A percentile compares a stretch with the other conserved stretches of the same genome.
Conservation (phyloP, 2,888 invertebrate species). For the Rosalia funebris region DNA sequence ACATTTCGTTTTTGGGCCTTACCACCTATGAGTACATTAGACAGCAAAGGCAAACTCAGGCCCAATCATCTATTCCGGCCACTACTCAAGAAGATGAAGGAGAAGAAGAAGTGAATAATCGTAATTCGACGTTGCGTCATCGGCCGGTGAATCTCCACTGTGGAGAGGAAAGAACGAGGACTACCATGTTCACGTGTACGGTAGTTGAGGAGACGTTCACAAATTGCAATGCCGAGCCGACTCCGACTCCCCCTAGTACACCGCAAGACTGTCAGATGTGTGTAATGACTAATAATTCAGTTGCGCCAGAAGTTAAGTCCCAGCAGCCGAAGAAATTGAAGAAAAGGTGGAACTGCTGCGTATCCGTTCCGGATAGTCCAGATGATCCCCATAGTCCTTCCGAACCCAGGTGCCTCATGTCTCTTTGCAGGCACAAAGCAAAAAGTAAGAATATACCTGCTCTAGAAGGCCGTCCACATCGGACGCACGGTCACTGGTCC, state of each 20-base stretch:
- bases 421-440: slow-evolving; percentile 59
- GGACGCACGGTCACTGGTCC: slow-evolving; percentile 61
- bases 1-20: slow-evolving; percentile 83
- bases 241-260: slow-evolving; percentile 63
- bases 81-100: slow-evolving; percentile 36
- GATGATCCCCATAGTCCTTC: slow-evolving; percentile 67
- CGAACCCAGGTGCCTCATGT: slow-evolving; percentile 60
- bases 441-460: slow-evolving; percentile 52
- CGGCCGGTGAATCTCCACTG: slow-evolving; percentile 40
- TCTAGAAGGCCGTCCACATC: slow-evolving; percentile 53
- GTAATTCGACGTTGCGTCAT: slow-evolving; percentile 41
- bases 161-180: slow-evolving; percentile 46
- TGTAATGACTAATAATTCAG: slow-evolving; percentile 52
- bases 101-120: slow-evolving; percentile 50
- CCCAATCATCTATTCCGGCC: slow-evolving; percentile 41
- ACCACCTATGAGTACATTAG: slow-evolving; percentile 92
- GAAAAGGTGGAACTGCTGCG: slow-evolving; percentile 71
- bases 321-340: slow-evolving; percentile 55
- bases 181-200: slow-evolving; percentile 65
- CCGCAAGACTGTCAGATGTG: slow-evolving; percentile 62
- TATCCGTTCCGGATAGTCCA: slow-evolving; percentile 70
- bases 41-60: slow-evolving; percentile 64
- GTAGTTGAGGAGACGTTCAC: slow-evolving; percentile 65
- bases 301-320: slow-evolving; percentile 49
- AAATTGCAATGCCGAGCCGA: slow-evolving; percentile 59